Conservation (phyloP, 2,797 vertebrate species). For the Chromobotia macracanthus region DNA sequence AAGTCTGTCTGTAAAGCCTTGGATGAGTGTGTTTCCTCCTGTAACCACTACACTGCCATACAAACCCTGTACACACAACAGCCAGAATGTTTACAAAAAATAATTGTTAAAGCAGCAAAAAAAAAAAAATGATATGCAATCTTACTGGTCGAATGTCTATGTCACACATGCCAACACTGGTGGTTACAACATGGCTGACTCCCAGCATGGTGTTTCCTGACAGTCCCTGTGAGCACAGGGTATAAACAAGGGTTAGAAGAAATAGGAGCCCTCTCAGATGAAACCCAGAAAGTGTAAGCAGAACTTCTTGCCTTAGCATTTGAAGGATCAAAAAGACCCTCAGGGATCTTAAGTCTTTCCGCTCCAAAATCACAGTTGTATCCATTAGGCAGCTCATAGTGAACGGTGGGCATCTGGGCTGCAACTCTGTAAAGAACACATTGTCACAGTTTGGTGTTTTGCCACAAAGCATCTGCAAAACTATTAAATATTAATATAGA, state of each 20-base stretch:
- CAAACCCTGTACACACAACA: constrained; percentile 79
- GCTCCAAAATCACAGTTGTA: constrained; percentile 99
- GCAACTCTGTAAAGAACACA: constrained; percentile 83
- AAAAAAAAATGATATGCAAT: constrained; percentile 39
- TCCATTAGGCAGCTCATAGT: constrained; percentile 97
- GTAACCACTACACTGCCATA: constrained; percentile 97
- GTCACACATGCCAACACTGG: constrained; percentile 98
- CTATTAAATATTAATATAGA: too few relatives aligned
- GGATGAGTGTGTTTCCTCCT: constrained; percentile 96
- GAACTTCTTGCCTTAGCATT: constrained; percentile 88
- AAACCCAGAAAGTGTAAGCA: background rate
- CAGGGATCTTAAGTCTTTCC: constrained; percentile 96
- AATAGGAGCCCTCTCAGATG: background rate
- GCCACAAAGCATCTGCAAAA: too few relatives aligned
- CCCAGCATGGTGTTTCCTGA: constrained; percentile 99
- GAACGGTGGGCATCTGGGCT: constrained; percentile 97
- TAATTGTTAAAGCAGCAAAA: background rate
- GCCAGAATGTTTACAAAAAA: background rate
- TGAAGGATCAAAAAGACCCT: constrained; percentile 97
- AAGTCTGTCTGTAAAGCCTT: constrained; percentile 95
- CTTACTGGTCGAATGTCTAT: constrained; percentile 97
- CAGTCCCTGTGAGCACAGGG: constrained; percentile 83
- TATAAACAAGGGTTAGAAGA: background rate
- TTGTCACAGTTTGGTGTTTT: background rate
- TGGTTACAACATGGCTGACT: constrained; percentile 96